Percentiles rank a stretch among this genome's conserved stretches.
Conservation (phyloP, 1,140 invertebrate genomes). For the Drosophila virilis region DNA sequence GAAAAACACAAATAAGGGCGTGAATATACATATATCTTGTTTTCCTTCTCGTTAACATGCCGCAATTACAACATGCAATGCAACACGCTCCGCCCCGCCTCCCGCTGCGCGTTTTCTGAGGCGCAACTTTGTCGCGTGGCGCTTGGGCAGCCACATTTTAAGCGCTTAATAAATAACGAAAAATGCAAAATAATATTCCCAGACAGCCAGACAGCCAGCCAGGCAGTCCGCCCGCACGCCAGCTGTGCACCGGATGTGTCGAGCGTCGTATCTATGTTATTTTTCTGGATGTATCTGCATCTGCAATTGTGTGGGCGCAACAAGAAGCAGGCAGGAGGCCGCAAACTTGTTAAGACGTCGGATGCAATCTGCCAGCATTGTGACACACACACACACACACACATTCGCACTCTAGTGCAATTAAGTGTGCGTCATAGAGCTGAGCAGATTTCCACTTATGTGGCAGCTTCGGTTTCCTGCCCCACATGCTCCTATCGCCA, state of each 20-base stretch:
- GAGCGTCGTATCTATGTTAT: neutral
- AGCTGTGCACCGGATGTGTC: slow-evolving; percentile 21
- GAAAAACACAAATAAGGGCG: neutral
- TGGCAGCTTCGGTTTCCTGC: slow-evolving; percentile 32
- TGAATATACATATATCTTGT: neutral
- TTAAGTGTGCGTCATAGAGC: slow-evolving; percentile 8
- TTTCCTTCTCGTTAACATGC: slow-evolving; percentile 48
- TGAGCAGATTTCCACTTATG: slow-evolving; percentile 10
- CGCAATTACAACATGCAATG: slow-evolving; percentile 59
- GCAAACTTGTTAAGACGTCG: slow-evolving; percentile 25
- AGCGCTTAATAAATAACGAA: slow-evolving; percentile 36
- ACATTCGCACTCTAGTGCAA: neutral
- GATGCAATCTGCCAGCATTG: slow-evolving; percentile 32
- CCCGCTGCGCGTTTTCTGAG: neutral
- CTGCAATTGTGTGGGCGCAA: slow-evolving; percentile 11
- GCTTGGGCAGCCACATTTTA: slow-evolving; percentile 13
- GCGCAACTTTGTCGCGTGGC: slow-evolving; percentile 11
- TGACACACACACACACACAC: neutral
- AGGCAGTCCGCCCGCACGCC: neutral
- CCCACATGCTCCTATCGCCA: neutral
- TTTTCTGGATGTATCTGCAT: neutral
- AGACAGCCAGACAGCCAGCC: slow-evolving; percentile 6
- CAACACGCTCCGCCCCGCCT: neutral
- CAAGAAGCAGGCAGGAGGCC: slow-evolving; percentile 3
- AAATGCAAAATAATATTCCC: slow-evolving; percentile 51